Base-by-base conservation (phyloP, 2,113 vertebrate species). In the Synchiropus splendidus region DNA sequence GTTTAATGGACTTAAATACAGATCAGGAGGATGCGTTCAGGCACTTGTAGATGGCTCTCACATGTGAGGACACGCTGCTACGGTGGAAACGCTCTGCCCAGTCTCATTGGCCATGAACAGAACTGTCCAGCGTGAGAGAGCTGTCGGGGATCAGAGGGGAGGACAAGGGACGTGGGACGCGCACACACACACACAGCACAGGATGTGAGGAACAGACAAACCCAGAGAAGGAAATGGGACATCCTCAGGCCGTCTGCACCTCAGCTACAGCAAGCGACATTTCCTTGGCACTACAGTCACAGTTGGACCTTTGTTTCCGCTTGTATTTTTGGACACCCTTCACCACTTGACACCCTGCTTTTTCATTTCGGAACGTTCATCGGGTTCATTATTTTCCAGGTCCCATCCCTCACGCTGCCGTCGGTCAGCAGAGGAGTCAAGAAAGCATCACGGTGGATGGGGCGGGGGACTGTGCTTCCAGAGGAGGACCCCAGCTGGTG, bases 11-110 rank as follows among this genome's bases (percentile, higher is more conserved):
- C 70, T 75, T 75, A 76, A 81, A 79, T 74, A 73, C 66, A 90
- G 78, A 78, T 85, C 80, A 86, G 83, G 88, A 86, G 36, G 80
- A 86, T 84, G 85, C 78, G 83, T 77, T 91, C 85, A 94, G 91
- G 91, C 91, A 94, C 90, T 94, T 82, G 89, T 87, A 84, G 89
- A 90, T 88, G 85, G 87, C 71, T 91, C 90, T 86, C 70, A 91
- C 73, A 74, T 83, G 81, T 89, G 87, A 84, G 86, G 61, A 88
- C 82, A 83, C 79, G 78, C 54, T 37, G 53, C 57, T 14, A 4
- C 38, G 45, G 61, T 16, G 2, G 47, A 87, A 69, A 16, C 40
- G 15, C 39, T 6, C 16, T 41, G 50, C 48, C 48, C 54, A 48
- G 45, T 58, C 45, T 56, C 57, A 74, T 72, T 59, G 62, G 45